Base-by-base conservation (phyloP, 1,140 invertebrate genomes). In the Neodiprion virginianus region DNA sequence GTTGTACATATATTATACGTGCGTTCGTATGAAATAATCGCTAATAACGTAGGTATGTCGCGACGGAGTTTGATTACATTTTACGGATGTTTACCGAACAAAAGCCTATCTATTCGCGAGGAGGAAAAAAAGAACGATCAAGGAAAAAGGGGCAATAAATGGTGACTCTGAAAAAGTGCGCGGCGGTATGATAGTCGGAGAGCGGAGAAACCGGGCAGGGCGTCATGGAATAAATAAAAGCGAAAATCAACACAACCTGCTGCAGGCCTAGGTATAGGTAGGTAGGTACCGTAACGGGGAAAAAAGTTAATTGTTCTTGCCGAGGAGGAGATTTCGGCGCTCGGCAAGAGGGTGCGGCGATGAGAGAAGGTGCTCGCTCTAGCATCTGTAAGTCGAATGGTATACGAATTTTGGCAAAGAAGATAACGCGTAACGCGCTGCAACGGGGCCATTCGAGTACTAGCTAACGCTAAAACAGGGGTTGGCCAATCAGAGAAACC, bases 161-260 rank as follows among this genome's bases (percentile, higher is more conserved):
- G 8, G 8, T 61, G n/a, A 17, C n/a, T 61, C 11, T 7, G n/a
- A 61, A 61, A 61, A 61, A 61, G n/a, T 12, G n/a, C 4, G 8
- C 8, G 4, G 53, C 11, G 53, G 11, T 11, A 17, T 17, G 4
- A 14, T 61, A 8, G 53, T 61, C n/a, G 28, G 28, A 61, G 53
- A 61, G 11, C 53, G 53, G 53, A 61, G 53, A 12, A 3, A 8
- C n/a, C 53, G 53, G 8, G 53, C n/a, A 8, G 53, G 53, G 53
- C 53, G 53, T 61, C 5, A 61, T 61, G 53, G 53, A 40, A 61
- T 7, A 61, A 61, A 61, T 61, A 61, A 61, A 61, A 61, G 53
- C 53, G 53, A 61, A 61, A 61, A 61, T 17, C 53, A 61, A 61
- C 53, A 61, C 53, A 61, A 61, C 53, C 53, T 61, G n/a, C 53